These are phyloP conservation scores for Parazoanthus darwini DNA, from an alignment of 92 coral and sea anemone species.

Conservation along the genomic window DNA sequence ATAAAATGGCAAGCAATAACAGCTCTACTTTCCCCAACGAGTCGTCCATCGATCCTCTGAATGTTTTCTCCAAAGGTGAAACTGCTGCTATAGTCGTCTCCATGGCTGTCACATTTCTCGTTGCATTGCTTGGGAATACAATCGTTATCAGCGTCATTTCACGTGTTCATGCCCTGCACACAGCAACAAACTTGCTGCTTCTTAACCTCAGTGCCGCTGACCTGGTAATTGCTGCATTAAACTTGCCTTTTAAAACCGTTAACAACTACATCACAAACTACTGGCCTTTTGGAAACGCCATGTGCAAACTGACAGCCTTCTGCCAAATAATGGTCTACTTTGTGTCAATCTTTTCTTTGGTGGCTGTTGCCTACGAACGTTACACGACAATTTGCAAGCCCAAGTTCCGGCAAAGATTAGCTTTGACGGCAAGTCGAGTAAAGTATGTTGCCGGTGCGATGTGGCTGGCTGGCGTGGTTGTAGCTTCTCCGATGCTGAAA, in stretches of 20 bases:
- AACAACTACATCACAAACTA: constrained; percentile 52
- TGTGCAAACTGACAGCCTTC: constrained; percentile 70
- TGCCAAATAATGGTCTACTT: constrained; percentile 62
- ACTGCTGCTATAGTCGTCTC: constrained; percentile 50
- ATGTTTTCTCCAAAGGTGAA: constrained; percentile 32
- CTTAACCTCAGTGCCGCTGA: constrained; percentile 79
- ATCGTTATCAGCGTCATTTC: constrained; percentile 69
- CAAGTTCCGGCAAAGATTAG: constrained; percentile 24
- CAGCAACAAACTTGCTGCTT: constrained; percentile 76
- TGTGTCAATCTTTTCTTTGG: constrained; percentile 66
- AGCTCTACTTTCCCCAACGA: background rate
- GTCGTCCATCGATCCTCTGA: constrained; percentile 40
- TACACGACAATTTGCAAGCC: constrained; percentile 73
- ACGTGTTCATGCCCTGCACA: constrained; percentile 73
- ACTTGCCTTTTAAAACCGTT: constrained; percentile 75
- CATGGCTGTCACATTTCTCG: constrained; percentile 52
- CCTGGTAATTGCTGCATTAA: constrained; percentile 68
- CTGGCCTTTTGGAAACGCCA: constrained; percentile 77
- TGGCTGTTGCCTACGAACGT: constrained; percentile 73
- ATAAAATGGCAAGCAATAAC: constrained; percentile 24
- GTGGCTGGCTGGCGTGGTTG: constrained; percentile 56
- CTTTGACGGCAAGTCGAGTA: constrained; percentile 57
- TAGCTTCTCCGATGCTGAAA: constrained; percentile 61
- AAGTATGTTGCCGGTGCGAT: constrained; percentile 40
- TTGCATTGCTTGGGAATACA: constrained; percentile 72